A percentile compares a stretch with the other conserved stretches of the same genome.
phyloP scores from a whole-genome alignment of 2,888 invertebrate genomes.

The Phragmatobia fuliginosa region DNA sequence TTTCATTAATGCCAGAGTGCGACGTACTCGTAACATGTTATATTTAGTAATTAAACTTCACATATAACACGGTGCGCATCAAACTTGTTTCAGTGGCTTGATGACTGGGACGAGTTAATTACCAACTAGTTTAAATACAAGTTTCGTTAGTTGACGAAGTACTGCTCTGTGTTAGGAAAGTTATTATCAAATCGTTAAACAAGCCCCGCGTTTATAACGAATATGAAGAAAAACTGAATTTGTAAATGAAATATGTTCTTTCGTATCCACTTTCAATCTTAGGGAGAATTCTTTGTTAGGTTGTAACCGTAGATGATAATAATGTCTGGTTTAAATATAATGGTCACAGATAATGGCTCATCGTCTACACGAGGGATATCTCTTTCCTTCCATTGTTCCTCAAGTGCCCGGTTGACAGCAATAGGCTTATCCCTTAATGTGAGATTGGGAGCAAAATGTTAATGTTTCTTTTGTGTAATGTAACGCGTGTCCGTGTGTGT shows the following conservation, averaged over 20 bases:
- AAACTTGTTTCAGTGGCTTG: neutral
- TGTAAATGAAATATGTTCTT: neutral
- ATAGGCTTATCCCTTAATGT: neutral
- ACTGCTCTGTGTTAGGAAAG: neutral
- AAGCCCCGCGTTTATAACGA: neutral
- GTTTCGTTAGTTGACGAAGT: neutral
- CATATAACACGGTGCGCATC: conserved; percentile 1
- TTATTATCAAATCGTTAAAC: neutral
- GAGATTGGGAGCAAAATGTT: neutral
- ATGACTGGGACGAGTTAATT: neutral
- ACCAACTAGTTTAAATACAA: neutral
- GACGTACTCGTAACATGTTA: neutral
- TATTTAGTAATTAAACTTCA: neutral
- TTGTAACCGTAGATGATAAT: neutral
- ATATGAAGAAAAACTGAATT: neutral
- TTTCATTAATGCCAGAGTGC: conserved; percentile 5
- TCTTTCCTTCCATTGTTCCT: neutral
- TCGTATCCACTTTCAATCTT: neutral
- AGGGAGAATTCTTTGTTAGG: neutral
- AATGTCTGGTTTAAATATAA: neutral
- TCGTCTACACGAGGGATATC: neutral
- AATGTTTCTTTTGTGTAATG: neutral
- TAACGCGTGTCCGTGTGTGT: no score
- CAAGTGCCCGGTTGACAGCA: neutral
- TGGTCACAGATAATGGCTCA: neutral